Evolutionary conservation across 2,888 invertebrate species (phyloP).

Genomic region (Morpho helenor): DNA sequence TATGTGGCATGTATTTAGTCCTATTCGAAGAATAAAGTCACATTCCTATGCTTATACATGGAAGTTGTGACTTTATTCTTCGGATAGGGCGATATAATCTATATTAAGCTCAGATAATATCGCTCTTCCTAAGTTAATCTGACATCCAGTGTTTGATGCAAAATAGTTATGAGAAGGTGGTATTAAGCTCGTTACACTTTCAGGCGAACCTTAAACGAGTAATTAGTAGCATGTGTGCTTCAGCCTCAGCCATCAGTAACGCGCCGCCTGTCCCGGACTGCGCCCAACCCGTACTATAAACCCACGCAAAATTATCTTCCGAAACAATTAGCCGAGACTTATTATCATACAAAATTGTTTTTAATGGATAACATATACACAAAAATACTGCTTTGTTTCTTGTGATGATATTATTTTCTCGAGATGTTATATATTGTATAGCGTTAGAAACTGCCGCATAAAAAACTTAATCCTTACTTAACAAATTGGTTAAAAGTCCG

Average conservation of each 20-base stretch:
- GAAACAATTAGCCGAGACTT: conserved; percentile 66
- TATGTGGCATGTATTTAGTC: no score
- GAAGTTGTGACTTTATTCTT: no score
- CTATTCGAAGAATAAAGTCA: no score
- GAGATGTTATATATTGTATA: no score
- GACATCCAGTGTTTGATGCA: conserved; percentile 18
- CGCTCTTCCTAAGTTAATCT: conserved; percentile 4
- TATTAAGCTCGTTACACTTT: conserved; percentile 32
- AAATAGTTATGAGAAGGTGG: conserved; percentile 26
- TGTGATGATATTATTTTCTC: no score
- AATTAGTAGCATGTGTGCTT: conserved; percentile 67
- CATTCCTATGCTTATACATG: no score
- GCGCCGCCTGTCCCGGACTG: conserved; percentile 51
- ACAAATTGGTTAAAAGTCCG: no score
- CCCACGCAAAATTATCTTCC: conserved; percentile 69
- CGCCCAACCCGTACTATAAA: conserved; percentile 54
- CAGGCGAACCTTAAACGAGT: conserved; percentile 47
- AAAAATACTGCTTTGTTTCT: no score
- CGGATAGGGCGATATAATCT: no score
- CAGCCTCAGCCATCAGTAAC: conserved; percentile 50
- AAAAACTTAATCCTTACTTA: no score
- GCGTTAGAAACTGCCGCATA: no score
- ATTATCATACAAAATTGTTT: conserved; percentile 41
- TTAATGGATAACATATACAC: background rate
- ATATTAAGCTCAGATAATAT: no score